phyloP scores from a whole-genome alignment of 2,797 vertebrate genomes.

The Coracias cyanogaster region DNA sequence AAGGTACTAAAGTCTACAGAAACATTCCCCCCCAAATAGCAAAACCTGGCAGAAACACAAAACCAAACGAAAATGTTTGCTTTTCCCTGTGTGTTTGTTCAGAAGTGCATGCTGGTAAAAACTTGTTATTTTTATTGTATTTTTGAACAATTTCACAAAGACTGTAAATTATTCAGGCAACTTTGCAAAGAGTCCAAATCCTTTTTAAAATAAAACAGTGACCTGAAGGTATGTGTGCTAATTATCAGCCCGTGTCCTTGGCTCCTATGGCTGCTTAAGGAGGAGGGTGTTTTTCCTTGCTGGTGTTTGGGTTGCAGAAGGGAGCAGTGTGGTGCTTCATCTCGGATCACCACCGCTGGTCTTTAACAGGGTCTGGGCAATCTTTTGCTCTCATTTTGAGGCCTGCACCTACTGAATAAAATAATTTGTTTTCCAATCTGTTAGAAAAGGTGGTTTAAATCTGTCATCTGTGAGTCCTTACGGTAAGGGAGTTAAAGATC shows the following conservation, averaged over 20 bases:
- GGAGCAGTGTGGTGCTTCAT: not conserved
- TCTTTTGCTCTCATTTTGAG: not conserved
- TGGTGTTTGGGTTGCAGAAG: not conserved
- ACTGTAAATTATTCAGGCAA: not conserved
- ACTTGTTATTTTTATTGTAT: not conserved
- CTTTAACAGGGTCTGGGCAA: not conserved
- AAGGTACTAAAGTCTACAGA: not conserved
- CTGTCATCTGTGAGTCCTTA: not conserved
- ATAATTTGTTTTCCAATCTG: fast-evolving
- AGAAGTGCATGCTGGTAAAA: not conserved
- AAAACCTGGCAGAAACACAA: not conserved
- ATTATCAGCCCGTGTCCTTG: too few relatives aligned
- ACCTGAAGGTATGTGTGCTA: fast-evolving
- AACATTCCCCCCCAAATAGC: not conserved
- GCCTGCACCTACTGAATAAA: not conserved
- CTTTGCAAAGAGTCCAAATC: not conserved
- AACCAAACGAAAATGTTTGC: not conserved
- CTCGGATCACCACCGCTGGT: fast-evolving
- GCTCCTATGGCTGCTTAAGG: not conserved
- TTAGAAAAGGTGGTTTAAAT: not conserved
- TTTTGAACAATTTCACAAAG: not conserved
- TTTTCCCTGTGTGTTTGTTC: not conserved
- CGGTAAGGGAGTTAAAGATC: not conserved
- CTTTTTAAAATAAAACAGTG: not conserved
- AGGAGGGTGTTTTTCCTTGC: not conserved